These are phyloP conservation scores for Pyrochroa serraticornis DNA, from an alignment of 2,888 invertebrate species.

Conservation along the genomic window DNA sequence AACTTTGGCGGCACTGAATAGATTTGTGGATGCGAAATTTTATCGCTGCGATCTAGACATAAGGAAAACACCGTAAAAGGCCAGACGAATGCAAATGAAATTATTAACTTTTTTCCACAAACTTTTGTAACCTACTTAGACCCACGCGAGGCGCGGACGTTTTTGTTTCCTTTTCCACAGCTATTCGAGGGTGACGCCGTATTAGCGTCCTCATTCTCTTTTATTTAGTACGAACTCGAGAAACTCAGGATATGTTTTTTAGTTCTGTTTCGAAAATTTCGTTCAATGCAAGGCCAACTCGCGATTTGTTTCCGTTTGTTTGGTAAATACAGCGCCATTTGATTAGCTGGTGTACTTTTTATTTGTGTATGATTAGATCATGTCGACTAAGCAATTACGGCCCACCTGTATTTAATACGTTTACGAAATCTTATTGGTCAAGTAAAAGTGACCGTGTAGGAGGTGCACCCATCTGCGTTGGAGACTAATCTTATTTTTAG, in stretches of 20 bases:
- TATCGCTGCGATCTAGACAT: conserved; percentile 3
- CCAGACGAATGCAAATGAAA: conserved; percentile 20
- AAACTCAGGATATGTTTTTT: conserved; percentile 37
- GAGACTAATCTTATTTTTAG: conserved; percentile 49
- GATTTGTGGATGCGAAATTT: conserved; percentile 9
- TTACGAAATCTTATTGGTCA: conserved; percentile 52
- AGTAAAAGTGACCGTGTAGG: conserved; percentile 48
- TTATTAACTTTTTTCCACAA: conserved; percentile 20
- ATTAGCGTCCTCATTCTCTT: neutral
- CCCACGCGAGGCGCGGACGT: conserved; percentile 37
- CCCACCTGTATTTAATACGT: conserved; percentile 44
- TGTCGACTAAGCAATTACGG: conserved; percentile 42
- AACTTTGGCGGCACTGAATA: conserved; percentile 9
- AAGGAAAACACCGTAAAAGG: conserved; percentile 21
- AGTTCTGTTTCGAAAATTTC: conserved; percentile 10
- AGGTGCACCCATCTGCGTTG: conserved; percentile 48
- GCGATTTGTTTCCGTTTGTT: conserved; percentile 13
- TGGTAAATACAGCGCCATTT: conserved; percentile 11
- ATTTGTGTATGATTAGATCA: conserved; percentile 42
- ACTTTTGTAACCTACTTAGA: conserved; percentile 38
- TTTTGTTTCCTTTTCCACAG: conserved; percentile 31
- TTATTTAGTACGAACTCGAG: conserved; percentile 32
- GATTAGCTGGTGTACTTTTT: conserved; percentile 15
- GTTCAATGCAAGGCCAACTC: conserved; percentile 13
- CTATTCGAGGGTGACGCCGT: conserved; percentile 34